Base-by-base conservation (phyloP, 1,140 invertebrate genomes). In the Pectinophora gossypiella region DNA sequence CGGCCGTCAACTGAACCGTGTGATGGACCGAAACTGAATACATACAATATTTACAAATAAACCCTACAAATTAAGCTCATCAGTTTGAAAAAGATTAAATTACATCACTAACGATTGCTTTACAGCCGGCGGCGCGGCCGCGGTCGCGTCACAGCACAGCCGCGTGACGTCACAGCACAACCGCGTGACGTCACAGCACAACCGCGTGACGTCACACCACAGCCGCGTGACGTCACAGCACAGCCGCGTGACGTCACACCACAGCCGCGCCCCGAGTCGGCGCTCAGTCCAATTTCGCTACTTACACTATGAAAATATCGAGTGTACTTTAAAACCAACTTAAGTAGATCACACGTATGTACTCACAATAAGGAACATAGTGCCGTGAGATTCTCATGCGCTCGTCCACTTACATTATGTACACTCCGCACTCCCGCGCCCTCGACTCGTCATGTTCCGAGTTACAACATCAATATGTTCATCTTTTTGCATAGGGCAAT, bases 11-110 rank as follows among this genome's bases (percentile, higher is more conserved):
- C 38, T 9, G 20, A 19, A 45, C 12, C 35, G 54, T 72, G 70
- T 68, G 69, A 80, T 72, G 69, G 63, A 72, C 58, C 59, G 55
- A 73, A 79, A 78, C 66, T 64, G 46, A 76, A 83, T 75, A 75
- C 69, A 68, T 78, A 82, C 78, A 82, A 80, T 84, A 84, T 84
- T 80, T 84, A 84, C 80, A 84, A 78, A 82, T 78, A 80, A 78
- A 76, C 63, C 62, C 75, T 81, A 81, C 57, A 76, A 84, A 77
- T 74, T 82, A 83, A 83, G 79, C 79, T 83, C 78, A 67, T 78
- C 76, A 68, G 71, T 76, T 72, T 59, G 66, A 72, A 74, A 66
- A 76, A 68, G 65, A 68, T 72, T 61, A 71, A 70, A 70, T 74
- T 73, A 71, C 74, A 66, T 68, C 64, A 72, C 74, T 64, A 66